These are phyloP conservation scores for Dryobotodes eremita DNA, from an alignment of 2,888 invertebrate genomes.

Conservation along the genomic window DNA sequence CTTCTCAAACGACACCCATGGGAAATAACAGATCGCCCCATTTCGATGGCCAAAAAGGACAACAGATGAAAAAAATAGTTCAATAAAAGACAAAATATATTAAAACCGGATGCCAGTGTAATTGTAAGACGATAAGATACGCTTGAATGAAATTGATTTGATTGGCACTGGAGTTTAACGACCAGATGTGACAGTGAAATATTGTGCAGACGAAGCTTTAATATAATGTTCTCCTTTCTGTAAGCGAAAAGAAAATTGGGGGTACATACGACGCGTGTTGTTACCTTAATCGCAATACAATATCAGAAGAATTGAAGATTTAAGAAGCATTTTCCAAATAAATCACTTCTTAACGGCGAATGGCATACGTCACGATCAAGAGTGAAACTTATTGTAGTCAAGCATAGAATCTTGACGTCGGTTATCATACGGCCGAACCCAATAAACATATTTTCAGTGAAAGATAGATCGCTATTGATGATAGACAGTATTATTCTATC, in stretches of 20 bases:
- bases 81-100: conserved; percentile 45
- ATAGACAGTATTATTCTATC: no score
- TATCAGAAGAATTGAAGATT: neutral
- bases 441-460: no score
- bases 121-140: conserved; percentile 49
- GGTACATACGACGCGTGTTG: conserved; percentile 4
- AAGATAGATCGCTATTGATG: no score
- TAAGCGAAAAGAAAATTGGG: conserved; percentile 23
- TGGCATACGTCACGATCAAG: neutral
- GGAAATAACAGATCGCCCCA: conserved; percentile 42
- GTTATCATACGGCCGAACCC: neutral
- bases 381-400: neutral
- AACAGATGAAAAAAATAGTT: conserved; percentile 30
- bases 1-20: conserved; percentile 31
- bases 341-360: neutral
- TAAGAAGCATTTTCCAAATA: neutral
- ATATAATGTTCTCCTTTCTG: conserved; percentile 15
- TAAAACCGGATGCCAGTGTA: conserved; percentile 45
- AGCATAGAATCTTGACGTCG: conserved; percentile 13
- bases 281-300: conserved; percentile 7
- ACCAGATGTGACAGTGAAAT: conserved; percentile 52
- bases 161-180: conserved; percentile 51
- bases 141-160: conserved; percentile 50
- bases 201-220: conserved; percentile 31
- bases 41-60: conserved; percentile 15